A percentile compares a stretch with the other conserved stretches of the same genome.
Evolutionary conservation across 1,140 invertebrate species (phyloP).

Genomic region (Asbolus verrucosus): DNA sequence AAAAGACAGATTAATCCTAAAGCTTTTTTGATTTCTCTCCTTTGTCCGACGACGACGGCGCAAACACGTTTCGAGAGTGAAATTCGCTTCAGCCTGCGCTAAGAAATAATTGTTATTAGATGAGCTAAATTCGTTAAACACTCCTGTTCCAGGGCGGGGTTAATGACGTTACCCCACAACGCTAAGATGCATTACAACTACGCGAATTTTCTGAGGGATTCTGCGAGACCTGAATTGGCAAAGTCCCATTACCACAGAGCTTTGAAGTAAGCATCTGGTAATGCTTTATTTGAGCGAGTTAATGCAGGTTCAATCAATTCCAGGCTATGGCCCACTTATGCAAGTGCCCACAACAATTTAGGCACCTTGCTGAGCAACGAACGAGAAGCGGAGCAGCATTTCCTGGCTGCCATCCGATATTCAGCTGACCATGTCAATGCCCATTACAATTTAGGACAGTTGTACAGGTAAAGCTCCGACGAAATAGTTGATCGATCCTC

Average conservation of each 20-base stretch:
- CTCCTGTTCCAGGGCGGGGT: conserved; percentile 76
- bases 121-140: too few species aligned
- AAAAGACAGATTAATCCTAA: too few species aligned
- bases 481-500: too few species aligned
- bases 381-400: conserved; percentile 80
- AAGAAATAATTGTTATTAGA: too few species aligned
- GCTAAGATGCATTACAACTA: conserved; percentile 94
- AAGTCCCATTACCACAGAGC: conserved; percentile 84
- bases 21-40: too few species aligned
- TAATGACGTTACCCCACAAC: conserved; percentile 84
- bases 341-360: conserved; percentile 90
- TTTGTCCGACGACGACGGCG: too few species aligned
- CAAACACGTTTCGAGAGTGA: too few species aligned
- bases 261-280: conserved; percentile 75
- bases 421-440: conserved; percentile 85
- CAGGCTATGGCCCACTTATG: conserved; percentile 88
- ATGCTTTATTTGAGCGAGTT: conserved; percentile 19
- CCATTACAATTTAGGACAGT: conserved; percentile 87
- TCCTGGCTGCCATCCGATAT: conserved; percentile 79
- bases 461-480: conserved; percentile 78
- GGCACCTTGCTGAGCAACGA: conserved; percentile 79
- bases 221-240: conserved; percentile 76
- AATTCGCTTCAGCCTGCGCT: too few species aligned
- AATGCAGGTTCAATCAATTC: conserved; percentile 50
- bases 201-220: conserved; percentile 87